Base-by-base conservation (phyloP, 2,888 invertebrate species). In the Habrosyne pyritoides region DNA sequence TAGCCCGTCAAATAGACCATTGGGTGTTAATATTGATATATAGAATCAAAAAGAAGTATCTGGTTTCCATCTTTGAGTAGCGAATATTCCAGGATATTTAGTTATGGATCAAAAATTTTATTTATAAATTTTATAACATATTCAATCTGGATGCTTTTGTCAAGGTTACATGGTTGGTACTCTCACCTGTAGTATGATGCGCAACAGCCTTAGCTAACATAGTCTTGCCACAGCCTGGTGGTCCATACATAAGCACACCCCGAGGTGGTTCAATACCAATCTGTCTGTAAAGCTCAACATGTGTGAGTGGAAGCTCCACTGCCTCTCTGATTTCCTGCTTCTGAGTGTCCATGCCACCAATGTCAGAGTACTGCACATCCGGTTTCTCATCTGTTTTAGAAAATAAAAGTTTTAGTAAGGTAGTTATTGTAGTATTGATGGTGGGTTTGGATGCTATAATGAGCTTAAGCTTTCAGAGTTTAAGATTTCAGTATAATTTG, bases 271-370 rank as follows among this genome's bases (percentile, higher is more conserved):
- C 99, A 79, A 99, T 99, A 87, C 99, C 99, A 79, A 98, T 97
- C 93, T 99, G 99, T 84, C 99, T 97, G 89, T 99, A 99, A 47
- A 99, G 92, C 86, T 99, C 99, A 79, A 99, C 99, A 85, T 99
- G 99, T 18, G 99, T 99, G 18, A 99, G 93, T 0, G 99, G 99
- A 60, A 99, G 89, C 84, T 99, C 99, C 0, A 99, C 99, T 5
- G 99, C 99, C 89, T 99, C 99, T 54, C 99, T 93, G 72, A 99
- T 99, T 88, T 99, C 99, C 60, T 99, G 99, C 79, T 99, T 99
- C 87, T 99, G 99, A 94, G 99, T 98, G 86, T 99, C 99, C 97
- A 99, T 98, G 33, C 99, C 99, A 86, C 99, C 99, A 79, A 99
- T 99, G 80, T 99, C 99, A 5, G 97, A 95, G 87, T 99, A 99